Evolutionary conservation across 1,140 invertebrate species (phyloP).

Genomic region (Pseudomyrmex concolor): DNA sequence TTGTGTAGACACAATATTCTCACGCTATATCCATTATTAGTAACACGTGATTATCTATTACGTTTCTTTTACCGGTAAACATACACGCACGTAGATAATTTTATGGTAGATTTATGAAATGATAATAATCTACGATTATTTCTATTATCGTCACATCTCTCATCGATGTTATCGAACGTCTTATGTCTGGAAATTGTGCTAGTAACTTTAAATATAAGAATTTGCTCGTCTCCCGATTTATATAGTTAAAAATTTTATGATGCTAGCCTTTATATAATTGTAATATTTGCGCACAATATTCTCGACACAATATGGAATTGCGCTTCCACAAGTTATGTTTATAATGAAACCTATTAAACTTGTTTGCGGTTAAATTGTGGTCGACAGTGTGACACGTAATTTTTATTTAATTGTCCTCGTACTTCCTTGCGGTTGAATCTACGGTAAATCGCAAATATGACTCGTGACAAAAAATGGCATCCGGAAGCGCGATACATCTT

Average conservation of each 20-base stretch:
- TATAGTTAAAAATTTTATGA: no score
- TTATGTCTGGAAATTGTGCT: no score
- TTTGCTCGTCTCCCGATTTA: no score
- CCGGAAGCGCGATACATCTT: not conserved
- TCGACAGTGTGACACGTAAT: slow-evolving; percentile 22
- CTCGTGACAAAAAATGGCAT: not conserved
- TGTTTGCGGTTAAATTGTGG: not conserved
- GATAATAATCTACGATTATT: not conserved
- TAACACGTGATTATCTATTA: not conserved
- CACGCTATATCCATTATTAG: slow-evolving; percentile 5
- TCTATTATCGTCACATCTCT: not conserved
- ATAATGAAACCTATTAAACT: not conserved
- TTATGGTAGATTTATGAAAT: not conserved
- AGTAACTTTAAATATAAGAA: no score
- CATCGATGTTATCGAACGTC: not conserved
- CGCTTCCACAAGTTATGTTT: not conserved
- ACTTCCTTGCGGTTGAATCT: slow-evolving; percentile 7
- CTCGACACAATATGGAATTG: not conserved
- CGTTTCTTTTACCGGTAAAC: not conserved
- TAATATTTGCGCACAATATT: no score
- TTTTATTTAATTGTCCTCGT: slow-evolving; percentile 17
- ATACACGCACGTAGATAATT: not conserved
- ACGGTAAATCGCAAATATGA: not conserved
- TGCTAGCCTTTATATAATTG: no score
- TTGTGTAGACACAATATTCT: not conserved